Evolutionary conservation across 2,888 invertebrate species (phyloP).

Genomic region (Meganola albula): DNA sequence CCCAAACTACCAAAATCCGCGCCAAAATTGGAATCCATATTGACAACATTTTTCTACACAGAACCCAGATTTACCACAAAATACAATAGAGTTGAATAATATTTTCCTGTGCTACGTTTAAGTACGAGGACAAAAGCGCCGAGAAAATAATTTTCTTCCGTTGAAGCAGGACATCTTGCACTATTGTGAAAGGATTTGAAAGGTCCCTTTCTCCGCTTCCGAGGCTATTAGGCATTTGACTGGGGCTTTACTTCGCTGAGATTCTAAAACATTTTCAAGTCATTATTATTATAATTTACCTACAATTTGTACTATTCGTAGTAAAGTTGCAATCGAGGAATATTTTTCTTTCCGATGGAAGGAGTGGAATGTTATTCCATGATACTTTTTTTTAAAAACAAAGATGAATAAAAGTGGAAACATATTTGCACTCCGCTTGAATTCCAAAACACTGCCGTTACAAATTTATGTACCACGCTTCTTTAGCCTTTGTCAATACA

Average conservation of each 20-base stretch:
- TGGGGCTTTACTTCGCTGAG: too few species aligned
- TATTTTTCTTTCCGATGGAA: background rate
- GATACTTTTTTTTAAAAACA: background rate
- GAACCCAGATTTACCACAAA: slow-evolving; percentile 11
- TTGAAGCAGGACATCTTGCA: slow-evolving; percentile 51
- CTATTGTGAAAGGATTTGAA: slow-evolving; percentile 69
- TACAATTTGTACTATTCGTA: too few species aligned
- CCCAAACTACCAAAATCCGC: too few species aligned
- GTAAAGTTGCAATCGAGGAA: too few species aligned
- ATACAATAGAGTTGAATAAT: slow-evolving; percentile 40
- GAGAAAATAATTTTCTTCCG: slow-evolving; percentile 66
- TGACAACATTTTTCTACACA: slow-evolving; percentile 15
- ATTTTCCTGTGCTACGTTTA: slow-evolving; percentile 50
- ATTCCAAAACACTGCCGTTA: slow-evolving; percentile 23
- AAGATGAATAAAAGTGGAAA: background rate
- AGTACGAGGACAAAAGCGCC: slow-evolving; percentile 50
- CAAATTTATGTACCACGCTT: slow-evolving; percentile 16
- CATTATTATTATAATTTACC: too few species aligned
- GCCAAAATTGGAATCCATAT: too few species aligned
- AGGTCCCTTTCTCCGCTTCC: slow-evolving; percentile 47
- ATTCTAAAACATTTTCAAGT: too few species aligned
- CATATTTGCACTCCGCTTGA: slow-evolving; percentile 5
- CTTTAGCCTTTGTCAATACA: slow-evolving; percentile 45
- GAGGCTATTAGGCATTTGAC: slow-evolving; percentile 48
- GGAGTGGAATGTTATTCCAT: too few species aligned